A percentile compares a stretch with the other conserved stretches of the same genome.
Evolutionary conservation across 2,113 vertebrate species (phyloP).

Genomic region (Hydropotes inermis): DNA sequence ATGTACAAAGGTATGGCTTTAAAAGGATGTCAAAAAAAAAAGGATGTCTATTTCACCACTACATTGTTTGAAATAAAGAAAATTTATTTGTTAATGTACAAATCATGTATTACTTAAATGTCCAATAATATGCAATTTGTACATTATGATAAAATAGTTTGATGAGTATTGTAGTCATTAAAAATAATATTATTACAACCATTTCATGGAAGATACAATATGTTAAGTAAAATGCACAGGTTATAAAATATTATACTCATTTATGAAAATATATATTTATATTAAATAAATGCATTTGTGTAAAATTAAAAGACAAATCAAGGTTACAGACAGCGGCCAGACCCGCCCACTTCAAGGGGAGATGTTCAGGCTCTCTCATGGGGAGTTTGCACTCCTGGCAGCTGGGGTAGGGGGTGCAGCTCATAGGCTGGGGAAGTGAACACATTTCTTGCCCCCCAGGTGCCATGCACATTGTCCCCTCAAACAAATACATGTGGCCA

Average conservation of each 20-base stretch:
- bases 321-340: neutral
- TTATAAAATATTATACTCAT: neutral
- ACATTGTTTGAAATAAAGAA: neutral
- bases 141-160: neutral
- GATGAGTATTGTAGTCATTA: neutral
- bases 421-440: neutral
- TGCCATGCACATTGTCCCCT: neutral
- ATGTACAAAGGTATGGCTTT: neutral
- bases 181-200: neutral
- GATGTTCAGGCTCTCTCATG: neutral
- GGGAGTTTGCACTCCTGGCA: neutral
- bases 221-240: neutral
- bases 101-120: neutral
- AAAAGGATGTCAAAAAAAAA: neutral
- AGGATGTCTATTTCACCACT: neutral
- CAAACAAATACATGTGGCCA: neutral
- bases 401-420: neutral
- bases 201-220: neutral
- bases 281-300: neutral
- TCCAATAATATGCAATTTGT: neutral
- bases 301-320: neutral
- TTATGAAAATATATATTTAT: neutral
- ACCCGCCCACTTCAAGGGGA: neutral
- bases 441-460: neutral
- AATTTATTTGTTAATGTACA: neutral